Base-by-base conservation (phyloP, 2,888 invertebrate genomes). In the Rhamnusium bicolor region DNA sequence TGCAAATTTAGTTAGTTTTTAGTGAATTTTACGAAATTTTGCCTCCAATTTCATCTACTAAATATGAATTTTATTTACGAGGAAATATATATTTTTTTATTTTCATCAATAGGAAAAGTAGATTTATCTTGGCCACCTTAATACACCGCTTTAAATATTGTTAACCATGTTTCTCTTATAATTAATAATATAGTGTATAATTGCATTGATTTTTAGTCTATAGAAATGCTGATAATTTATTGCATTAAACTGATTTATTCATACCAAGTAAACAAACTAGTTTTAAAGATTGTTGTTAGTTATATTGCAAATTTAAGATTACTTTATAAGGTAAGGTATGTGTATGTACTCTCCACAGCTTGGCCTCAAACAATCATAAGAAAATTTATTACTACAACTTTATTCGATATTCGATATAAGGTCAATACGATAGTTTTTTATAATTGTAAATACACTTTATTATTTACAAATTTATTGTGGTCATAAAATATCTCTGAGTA, bases 231-330 rank as follows among this genome's bases (percentile, higher is more conserved):
- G 24, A 6, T 54, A 27, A 24, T 56, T 56, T 56, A 56, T 56
- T 24, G 14, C 14, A 27, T 3, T 56, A 56, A 56, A 56, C 54
- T 56, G 54, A 27, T 56, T 56, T 56, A 56, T 19, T 32, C 12
- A 32, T 14, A 40, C 40, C 24, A 40, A 40, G 40, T 40, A 40
- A 40, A n/a, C 40, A n/a, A n/a, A 24, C 54, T 24, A 27, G 54
- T 56, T 24, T 24, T 16, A 56, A 56, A 56, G 54, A 14, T 24
- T 14, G 27, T 56, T 27, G 53, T 24, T 54, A 54, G 21, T 54
- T 54, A 54, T 19, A 54, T 56, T 27, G 54, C 27, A 14, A 56
- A 56, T 27, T 56, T 56, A 56, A 56, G 24, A 14, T 6, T 56
- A 12, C 54, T 27, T n/a, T 56, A 56, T 56, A 56, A 8, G 54